phyloP scores from a whole-genome alignment of 2,888 invertebrate species.

The Lithophane semibrunnea region DNA sequence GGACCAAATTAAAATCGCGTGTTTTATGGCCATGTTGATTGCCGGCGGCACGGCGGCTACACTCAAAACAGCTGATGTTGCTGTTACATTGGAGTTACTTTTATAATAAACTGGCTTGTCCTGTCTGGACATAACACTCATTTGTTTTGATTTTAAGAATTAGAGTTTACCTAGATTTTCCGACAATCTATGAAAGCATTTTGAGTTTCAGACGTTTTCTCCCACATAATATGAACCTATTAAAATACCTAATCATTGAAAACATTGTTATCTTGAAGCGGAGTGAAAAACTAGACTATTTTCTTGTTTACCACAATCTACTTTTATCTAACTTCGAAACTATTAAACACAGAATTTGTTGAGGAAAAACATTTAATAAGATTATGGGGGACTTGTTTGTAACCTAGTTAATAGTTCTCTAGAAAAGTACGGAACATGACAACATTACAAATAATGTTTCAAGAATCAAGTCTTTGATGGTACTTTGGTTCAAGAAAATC shows the following conservation, averaged over 20 bases:
- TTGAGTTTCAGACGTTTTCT: background rate
- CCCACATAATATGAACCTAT: background rate
- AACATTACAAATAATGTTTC: constrained; percentile 14
- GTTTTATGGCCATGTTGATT: constrained; percentile 57
- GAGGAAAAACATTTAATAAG: constrained; percentile 48
- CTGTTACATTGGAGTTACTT: constrained; percentile 21
- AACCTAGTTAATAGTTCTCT: constrained; percentile 54
- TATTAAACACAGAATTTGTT: constrained; percentile 47
- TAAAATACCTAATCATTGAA: background rate
- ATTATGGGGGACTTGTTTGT: constrained; percentile 50
- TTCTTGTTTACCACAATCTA: constrained; percentile 41
- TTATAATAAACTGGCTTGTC: constrained; percentile 7
- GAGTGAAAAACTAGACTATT: constrained; percentile 21
- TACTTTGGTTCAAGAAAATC: background rate
- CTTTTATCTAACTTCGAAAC: constrained; percentile 43
- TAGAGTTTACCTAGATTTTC: background rate
- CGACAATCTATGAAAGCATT: background rate
- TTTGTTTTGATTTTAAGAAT: background rate
- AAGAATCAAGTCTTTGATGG: background rate
- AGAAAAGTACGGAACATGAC: constrained; percentile 7
- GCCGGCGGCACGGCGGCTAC: constrained; percentile 29
- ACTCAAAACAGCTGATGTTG: constrained; percentile 39
- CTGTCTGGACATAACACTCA: constrained; percentile 5
- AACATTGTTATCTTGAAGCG: background rate
- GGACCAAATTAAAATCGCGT: constrained; percentile 69